phyloP scores from a whole-genome alignment of 2,888 invertebrate genomes.

The Eumerus sabulonum region DNA sequence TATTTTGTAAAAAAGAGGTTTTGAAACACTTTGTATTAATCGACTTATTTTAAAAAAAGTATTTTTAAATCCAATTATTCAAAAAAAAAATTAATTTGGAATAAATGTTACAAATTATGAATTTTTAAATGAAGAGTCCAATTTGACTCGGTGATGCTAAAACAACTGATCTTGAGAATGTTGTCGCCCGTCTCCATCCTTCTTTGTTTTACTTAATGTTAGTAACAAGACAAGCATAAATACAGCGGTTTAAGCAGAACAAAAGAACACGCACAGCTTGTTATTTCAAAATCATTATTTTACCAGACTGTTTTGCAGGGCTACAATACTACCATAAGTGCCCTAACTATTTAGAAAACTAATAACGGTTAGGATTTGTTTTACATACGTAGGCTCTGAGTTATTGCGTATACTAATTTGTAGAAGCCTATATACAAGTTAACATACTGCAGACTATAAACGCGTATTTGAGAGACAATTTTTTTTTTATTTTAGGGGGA shows the following conservation, averaged over 20 bases:
- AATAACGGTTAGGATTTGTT: too few species aligned
- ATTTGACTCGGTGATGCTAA: constrained; percentile 35
- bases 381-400: too few species aligned
- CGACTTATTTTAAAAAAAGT: constrained; percentile 34
- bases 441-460: too few species aligned
- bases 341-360: too few species aligned
- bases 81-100: constrained; percentile 39
- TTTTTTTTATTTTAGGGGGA: too few species aligned
- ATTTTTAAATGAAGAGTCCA: constrained; percentile 28
- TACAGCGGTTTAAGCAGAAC: not conserved
- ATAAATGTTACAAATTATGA: constrained; percentile 30
- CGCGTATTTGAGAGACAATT: too few species aligned
- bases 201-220: constrained; percentile 15
- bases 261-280: not conserved
- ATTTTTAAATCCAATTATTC: constrained; percentile 50
- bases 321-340: too few species aligned
- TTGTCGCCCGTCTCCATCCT: constrained; percentile 61
- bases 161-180: constrained; percentile 31
- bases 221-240: constrained; percentile 22
- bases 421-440: too few species aligned
- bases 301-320: too few species aligned
- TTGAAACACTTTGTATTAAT: constrained; percentile 57
- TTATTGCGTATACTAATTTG: too few species aligned
- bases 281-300: not conserved
- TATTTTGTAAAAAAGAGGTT: constrained; percentile 65